Conservation (phyloP, 2,888 invertebrate species). For the Mayetiola destructor region DNA sequence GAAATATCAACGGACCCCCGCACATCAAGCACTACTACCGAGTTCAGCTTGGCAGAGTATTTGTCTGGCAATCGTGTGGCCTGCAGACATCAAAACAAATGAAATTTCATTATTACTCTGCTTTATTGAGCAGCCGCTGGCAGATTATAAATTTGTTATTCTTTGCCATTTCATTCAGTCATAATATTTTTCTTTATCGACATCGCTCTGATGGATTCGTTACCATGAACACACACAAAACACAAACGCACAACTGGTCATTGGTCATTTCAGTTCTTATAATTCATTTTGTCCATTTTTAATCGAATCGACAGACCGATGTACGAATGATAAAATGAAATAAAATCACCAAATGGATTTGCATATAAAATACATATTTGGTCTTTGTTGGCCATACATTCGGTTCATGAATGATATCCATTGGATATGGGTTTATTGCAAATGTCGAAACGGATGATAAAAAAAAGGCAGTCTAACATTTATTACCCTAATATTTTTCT, state of each 20-base stretch:
- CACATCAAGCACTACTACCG: too few species aligned
- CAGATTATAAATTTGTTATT: background rate
- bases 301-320: background rate
- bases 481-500: slow-evolving; percentile 8
- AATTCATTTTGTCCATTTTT: slow-evolving; percentile 10
- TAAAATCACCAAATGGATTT: slow-evolving; percentile 5
- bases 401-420: too few species aligned
- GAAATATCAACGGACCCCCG: too few species aligned
- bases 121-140: too few species aligned
- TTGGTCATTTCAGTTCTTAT: slow-evolving; percentile 1
- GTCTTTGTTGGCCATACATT: too few species aligned
- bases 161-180: background rate
- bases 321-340: background rate
- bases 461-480: slow-evolving; percentile 3
- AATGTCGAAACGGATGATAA: background rate
- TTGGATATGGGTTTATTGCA: too few species aligned
- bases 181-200: background rate
- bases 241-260: background rate
- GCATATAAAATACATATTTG: too few species aligned
- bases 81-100: too few species aligned
- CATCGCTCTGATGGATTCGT: background rate
- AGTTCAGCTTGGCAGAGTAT: too few species aligned
- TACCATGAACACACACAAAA: too few species aligned
- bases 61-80: too few species aligned
- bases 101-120: too few species aligned